phyloP scores from a whole-genome alignment of 2,888 invertebrate genomes.

The Chloroclystis v-ata region DNA sequence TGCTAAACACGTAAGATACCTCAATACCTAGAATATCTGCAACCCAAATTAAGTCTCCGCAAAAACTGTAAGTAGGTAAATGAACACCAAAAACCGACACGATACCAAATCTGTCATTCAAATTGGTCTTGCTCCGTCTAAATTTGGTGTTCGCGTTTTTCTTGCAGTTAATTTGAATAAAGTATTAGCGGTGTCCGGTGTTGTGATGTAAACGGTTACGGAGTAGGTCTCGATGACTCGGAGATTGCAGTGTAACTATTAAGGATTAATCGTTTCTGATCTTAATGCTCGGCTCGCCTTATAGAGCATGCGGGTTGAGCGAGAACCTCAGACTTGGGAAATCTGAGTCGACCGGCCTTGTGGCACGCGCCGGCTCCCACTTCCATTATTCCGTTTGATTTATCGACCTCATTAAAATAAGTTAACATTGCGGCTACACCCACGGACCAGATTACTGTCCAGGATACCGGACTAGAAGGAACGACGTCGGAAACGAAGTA shows the following conservation, averaged over 20 bases:
- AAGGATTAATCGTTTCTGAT: conserved; percentile 53
- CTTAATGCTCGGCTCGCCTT: conserved; percentile 49
- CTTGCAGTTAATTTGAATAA: conserved; percentile 54
- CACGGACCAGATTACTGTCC: conserved; percentile 30
- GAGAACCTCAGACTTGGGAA: conserved; percentile 44
- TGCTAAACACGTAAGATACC: conserved; percentile 55
- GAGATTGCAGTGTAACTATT: conserved; percentile 49
- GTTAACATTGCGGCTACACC: conserved; percentile 42
- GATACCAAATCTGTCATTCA: conserved; percentile 56
- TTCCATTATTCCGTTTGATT: conserved; percentile 57
- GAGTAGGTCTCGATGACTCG: conserved; percentile 46
- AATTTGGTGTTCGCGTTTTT: conserved; percentile 50
- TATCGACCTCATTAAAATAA: conserved; percentile 56
- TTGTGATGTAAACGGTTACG: conserved; percentile 45
- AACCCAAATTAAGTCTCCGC: conserved; percentile 22
- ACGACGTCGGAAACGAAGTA: conserved; percentile 37
- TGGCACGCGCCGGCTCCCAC: conserved; percentile 66
- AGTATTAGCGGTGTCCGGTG: conserved; percentile 59
- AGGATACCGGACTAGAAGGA: conserved; percentile 39
- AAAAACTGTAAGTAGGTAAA: conserved; percentile 36
- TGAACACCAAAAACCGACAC: conserved; percentile 45
- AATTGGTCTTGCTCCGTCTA: conserved; percentile 43
- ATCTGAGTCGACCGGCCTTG: conserved; percentile 68
- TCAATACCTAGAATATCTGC: conserved; percentile 25
- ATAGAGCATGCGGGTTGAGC: conserved; percentile 43